These are phyloP conservation scores for Brienomyrus brachyistius DNA, from an alignment of 2,113 vertebrate genomes.

Conservation along the genomic window DNA sequence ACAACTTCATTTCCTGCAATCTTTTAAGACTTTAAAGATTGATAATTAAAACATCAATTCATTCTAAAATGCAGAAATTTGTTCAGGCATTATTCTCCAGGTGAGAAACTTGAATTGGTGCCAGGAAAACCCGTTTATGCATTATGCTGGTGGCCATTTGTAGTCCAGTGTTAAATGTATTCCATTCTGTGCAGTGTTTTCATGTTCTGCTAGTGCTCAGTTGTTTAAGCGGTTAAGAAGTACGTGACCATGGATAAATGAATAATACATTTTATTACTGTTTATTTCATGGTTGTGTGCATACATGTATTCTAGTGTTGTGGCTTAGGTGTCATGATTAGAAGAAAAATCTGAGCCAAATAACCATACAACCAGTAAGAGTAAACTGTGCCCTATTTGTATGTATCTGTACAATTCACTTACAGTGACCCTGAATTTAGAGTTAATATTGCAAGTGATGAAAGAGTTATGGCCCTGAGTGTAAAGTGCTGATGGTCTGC, in stretches of 20 bases:
- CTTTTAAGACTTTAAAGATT: neutral
- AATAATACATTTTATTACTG: neutral
- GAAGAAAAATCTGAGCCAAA: neutral
- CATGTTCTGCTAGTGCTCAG: neutral
- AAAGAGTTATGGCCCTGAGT: constrained; percentile 10
- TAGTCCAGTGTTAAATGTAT: neutral
- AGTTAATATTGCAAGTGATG: constrained; percentile 15
- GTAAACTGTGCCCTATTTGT: neutral
- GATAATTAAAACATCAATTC: neutral
- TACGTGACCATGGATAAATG: neutral
- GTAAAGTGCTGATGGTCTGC: constrained; percentile 22
- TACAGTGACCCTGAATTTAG: neutral
- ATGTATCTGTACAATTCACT: neutral
- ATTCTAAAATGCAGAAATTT: neutral
- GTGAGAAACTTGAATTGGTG: neutral
- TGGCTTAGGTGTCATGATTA: neutral
- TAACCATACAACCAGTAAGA: neutral
- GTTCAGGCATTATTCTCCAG: neutral
- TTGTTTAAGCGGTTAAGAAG: neutral
- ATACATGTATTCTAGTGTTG: neutral
- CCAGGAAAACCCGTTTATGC: neutral
- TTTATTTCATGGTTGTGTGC: neutral
- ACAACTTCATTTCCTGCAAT: neutral
- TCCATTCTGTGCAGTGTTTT: neutral
- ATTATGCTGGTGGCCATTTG: neutral